Base-by-base conservation (phyloP, 2,113 vertebrate genomes). In the Laticauda colubrina region DNA sequence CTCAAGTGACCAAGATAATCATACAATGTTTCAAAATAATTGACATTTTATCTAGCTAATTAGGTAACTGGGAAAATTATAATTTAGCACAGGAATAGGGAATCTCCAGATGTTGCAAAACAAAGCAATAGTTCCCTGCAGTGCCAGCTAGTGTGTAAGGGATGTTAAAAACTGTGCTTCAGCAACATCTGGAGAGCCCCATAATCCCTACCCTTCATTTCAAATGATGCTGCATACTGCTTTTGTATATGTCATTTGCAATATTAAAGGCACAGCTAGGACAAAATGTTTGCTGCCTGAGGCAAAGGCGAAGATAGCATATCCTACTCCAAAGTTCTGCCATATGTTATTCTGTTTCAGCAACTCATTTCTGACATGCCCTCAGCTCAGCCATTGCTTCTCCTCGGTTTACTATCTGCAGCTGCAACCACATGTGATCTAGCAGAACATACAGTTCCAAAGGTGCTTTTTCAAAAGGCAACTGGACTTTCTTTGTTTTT, bases 11-110 rank as follows among this genome's bases (percentile, higher is more conserved):
- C 89, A 93, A 53, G 48, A n/a, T 90, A 91, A 91, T 34, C 48
- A 29, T 39, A 61, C 18, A 88, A 91, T 11, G 48, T 85, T 89
- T 89, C 91, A 53, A 53, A 93, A 90, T 5, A 29, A 88, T 48
- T 59, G 48, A 51, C 14, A 20, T 85, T 93, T 5, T 34, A 81
- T 92, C 24, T 89, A n/a, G 12, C 75, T 95, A 88, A 94, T 93
- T 87, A 94, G 64, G 57, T 93, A 90, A 89, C 51, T 92, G 29
- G 87, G 75, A 88, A 57, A 91, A 91, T 69, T 45, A 18, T 54
- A 93, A 95, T 94, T 94, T 95, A 92, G 43, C 18, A 81, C 34
- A 43, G 34, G 34, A 81, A 81, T 21, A 81, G 34, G 7, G 34
- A 43, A 21, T 81, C 75, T 43, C 75, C 75, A 81, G 75, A 81